phyloP scores from a whole-genome alignment of 2,888 invertebrate species.

The Eurytoma californica region DNA sequence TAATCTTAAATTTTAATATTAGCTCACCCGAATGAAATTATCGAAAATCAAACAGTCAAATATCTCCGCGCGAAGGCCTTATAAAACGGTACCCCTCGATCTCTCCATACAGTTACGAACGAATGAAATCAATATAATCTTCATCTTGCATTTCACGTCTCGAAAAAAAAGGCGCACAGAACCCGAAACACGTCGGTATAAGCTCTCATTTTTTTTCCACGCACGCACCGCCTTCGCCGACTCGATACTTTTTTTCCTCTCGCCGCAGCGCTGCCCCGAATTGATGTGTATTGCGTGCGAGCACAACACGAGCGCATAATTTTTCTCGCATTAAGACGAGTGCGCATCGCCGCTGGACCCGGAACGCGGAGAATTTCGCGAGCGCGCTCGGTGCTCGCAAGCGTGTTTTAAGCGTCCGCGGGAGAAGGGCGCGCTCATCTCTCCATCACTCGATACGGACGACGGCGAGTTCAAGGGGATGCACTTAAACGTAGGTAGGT shows the following conservation, averaged over 20 bases:
- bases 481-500: slow-evolving; percentile 57
- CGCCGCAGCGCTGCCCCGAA: slow-evolving; percentile 5
- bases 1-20: no score
- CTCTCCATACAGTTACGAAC: slow-evolving; percentile 23
- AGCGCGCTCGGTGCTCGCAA: neutral
- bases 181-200: neutral
- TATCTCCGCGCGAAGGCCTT: no score
- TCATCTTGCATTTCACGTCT: slow-evolving; percentile 5
- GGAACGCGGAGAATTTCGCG: neutral
- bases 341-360: neutral
- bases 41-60: no score
- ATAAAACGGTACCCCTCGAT: no score
- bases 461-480: slow-evolving; percentile 48
- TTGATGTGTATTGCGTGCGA: slow-evolving; percentile 40
- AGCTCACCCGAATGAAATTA: no score
- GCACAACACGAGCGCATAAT: slow-evolving; percentile 28
- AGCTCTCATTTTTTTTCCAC: slow-evolving; percentile 4
- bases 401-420: slow-evolving; percentile 37
- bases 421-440: neutral
- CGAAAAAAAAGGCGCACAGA: slow-evolving; percentile 1
- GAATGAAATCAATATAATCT: slow-evolving; percentile 31
- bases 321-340: slow-evolving; percentile 50
- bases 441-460: neutral
- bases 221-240: neutral
- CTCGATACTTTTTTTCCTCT: neutral